These are phyloP conservation scores for Dendrolimus houi DNA, from an alignment of 2,888 invertebrate species.

Conservation along the genomic window DNA sequence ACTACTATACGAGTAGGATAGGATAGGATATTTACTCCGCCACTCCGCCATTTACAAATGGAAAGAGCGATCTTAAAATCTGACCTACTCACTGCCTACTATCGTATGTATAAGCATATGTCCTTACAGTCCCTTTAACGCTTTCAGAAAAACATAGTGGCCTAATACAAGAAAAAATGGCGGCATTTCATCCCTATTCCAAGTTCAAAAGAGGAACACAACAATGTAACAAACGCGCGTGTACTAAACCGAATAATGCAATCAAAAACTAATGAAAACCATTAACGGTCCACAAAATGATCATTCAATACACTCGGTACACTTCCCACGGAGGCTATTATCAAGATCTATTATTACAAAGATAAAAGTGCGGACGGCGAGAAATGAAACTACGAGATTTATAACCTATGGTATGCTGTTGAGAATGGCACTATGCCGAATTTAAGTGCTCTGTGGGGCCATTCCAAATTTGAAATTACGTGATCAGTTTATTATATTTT, in stretches of 20 bases:
- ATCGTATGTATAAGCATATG: no score
- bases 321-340: slow-evolving; percentile 52
- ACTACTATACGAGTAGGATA: no score
- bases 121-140: no score
- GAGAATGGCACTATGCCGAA: not conserved
- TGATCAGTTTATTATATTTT: no score
- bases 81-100: no score
- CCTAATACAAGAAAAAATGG: no score
- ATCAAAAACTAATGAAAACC: slow-evolving; percentile 46
- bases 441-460: not conserved
- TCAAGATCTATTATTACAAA: slow-evolving; percentile 34
- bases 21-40: no score
- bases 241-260: slow-evolving; percentile 32
- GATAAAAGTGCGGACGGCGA: slow-evolving; percentile 20
- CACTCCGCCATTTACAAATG: no score
- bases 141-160: no score
- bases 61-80: no score
- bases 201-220: not conserved
- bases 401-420: slow-evolving; percentile 8
- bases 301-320: slow-evolving; percentile 52
- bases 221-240: slow-evolving; percentile 7
- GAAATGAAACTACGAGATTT: slow-evolving; percentile 15
- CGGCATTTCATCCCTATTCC: no score
- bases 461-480: not conserved
- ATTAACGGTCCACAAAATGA: slow-evolving; percentile 45